These are phyloP conservation scores for Apolygus lucorum DNA, from an alignment of 1,140 invertebrate species.

Conservation along the genomic window DNA sequence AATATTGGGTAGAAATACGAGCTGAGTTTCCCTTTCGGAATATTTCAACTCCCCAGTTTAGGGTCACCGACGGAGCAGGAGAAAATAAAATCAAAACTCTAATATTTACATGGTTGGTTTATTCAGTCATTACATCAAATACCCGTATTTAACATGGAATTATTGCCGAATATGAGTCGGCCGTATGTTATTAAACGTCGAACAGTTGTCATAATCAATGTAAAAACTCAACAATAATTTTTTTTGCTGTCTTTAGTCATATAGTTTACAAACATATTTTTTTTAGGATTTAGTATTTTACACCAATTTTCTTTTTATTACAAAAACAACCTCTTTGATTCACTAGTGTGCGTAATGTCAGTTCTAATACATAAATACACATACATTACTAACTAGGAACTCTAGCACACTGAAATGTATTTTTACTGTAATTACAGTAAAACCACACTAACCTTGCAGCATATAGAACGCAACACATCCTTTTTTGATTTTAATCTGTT, in stretches of 20 bases:
- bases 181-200: constrained; percentile 21
- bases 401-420: constrained; percentile 29
- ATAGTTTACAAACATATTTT: constrained; percentile 24
- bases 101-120: constrained; percentile 28
- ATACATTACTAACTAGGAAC: constrained; percentile 29
- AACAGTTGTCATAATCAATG: constrained; percentile 22
- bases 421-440: constrained; percentile 27
- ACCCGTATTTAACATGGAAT: constrained; percentile 33
- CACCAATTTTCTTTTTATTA: constrained; percentile 24
- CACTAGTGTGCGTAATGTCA: constrained; percentile 30
- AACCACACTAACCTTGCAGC: constrained; percentile 25
- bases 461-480: constrained; percentile 26
- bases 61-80: too few species aligned
- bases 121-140: constrained; percentile 33
- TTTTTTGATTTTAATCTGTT: constrained; percentile 7
- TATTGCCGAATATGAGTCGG: constrained; percentile 29
- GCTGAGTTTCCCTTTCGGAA: too few species aligned
- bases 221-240: constrained; percentile 28
- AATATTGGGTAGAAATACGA: too few species aligned
- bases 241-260: too few species aligned
- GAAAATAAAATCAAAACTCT: too few species aligned
- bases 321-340: constrained; percentile 31
- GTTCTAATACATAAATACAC: constrained; percentile 30
- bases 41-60: too few species aligned
- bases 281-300: constrained; percentile 16